These are phyloP conservation scores for Chaunax sp. DNA, from an alignment of 2,797 vertebrate genomes.

Conservation along the genomic window DNA sequence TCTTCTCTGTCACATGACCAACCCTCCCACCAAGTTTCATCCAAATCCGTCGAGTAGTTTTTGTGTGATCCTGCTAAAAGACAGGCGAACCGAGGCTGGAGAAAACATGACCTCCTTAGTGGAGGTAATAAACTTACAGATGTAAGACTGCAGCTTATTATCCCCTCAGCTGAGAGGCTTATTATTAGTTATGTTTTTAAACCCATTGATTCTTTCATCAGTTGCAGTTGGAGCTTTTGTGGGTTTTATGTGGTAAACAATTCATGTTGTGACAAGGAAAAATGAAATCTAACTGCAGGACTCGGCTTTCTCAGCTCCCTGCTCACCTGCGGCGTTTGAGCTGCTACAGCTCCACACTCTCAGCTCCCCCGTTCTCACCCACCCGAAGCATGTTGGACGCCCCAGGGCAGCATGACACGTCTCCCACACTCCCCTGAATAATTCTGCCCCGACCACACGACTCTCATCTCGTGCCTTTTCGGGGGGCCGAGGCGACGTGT, in stretches of 20 bases:
- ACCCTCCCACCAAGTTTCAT: too few relatives aligned
- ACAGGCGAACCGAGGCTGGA: too few relatives aligned
- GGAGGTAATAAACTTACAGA: too few relatives aligned
- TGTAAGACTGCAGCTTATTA: too few relatives aligned
- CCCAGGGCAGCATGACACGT: conserved; percentile 80
- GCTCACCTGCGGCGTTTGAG: conserved; percentile 67
- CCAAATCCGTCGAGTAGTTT: too few relatives aligned
- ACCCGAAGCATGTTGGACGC: conserved; percentile 75
- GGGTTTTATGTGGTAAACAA: conserved; percentile 48
- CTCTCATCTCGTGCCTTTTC: conserved; percentile 52
- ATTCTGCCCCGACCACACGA: conserved; percentile 72
- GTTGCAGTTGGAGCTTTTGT: conserved; percentile 15
- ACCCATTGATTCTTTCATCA: too few relatives aligned
- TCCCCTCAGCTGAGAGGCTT: too few relatives aligned
- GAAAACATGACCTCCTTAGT: too few relatives aligned
- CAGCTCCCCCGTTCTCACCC: conserved; percentile 77
- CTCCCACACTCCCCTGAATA: conserved; percentile 76
- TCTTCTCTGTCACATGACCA: too few relatives aligned
- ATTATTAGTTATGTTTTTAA: too few relatives aligned
- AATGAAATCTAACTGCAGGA: conserved; percentile 66
- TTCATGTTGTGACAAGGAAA: conserved; percentile 54
- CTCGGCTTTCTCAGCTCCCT: conserved; percentile 56
- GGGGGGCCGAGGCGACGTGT: conserved; percentile 60
- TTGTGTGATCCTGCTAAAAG: too few relatives aligned
- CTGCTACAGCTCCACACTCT: conserved; percentile 60